Percentiles rank a stretch among this genome's conserved stretches.
phyloP scores from a whole-genome alignment of 2,797 vertebrate genomes.

The Chanos chanos region DNA sequence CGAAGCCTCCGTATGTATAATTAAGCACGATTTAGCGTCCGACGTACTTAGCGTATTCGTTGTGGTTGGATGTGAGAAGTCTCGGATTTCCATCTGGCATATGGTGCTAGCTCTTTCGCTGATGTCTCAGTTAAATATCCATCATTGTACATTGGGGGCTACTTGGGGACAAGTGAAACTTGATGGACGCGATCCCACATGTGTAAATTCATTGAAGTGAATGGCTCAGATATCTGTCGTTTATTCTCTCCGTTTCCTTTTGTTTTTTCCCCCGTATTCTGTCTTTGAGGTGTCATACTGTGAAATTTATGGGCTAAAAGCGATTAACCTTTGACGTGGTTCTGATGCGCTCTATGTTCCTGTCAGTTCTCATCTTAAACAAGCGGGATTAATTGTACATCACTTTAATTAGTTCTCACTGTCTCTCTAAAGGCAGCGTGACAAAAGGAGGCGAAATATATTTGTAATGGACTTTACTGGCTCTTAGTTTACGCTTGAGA shows the following conservation, averaged over 20 bases:
- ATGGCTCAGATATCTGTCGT: constrained; percentile 23
- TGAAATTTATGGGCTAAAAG: not conserved
- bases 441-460: constrained; percentile 18
- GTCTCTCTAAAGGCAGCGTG: not conserved
- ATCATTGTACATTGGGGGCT: constrained; percentile 17
- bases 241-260: constrained; percentile 2
- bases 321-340: constrained; percentile 14
- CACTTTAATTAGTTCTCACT: not conserved
- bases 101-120: constrained; percentile 20
- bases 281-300: not conserved
- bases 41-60: constrained; percentile 27
- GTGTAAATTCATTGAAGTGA: too few species aligned
- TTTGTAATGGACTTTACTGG: too few species aligned
- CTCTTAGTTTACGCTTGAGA: too few species aligned
- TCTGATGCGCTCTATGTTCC: not conserved
- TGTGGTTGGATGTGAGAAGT: constrained; percentile 30
- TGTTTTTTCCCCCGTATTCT: not conserved
- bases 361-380: constrained; percentile 14
- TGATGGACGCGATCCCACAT: constrained; percentile 18
- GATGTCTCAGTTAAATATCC: constrained; percentile 27
- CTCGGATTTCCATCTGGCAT: constrained; percentile 10
- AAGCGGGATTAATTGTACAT: not conserved
- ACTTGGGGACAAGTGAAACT: constrained; percentile 15
- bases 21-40: constrained; percentile 36
- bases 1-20: constrained; percentile 26